These are phyloP conservation scores for Hydroisotoma schaefferi DNA, from an alignment of 2,888 invertebrate species.

Conservation along the genomic window DNA sequence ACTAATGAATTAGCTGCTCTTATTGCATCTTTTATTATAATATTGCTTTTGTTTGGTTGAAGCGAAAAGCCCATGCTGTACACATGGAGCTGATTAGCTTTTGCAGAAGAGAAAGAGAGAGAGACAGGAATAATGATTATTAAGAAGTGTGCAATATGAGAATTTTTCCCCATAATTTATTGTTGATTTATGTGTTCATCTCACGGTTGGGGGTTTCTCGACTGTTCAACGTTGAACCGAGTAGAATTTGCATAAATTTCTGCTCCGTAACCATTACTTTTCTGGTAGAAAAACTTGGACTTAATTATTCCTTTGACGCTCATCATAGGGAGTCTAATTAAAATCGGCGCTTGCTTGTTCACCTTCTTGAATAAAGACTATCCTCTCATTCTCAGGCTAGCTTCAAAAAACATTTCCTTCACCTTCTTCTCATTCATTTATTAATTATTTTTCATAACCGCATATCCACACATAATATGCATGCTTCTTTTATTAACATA, in stretches of 20 bases:
- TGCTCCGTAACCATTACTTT: conserved; percentile 48
- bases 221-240: too few species aligned
- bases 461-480: too few species aligned
- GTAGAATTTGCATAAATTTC: conserved; percentile 48
- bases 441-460: too few species aligned
- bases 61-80: too few species aligned
- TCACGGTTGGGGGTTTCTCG: conserved; percentile 45
- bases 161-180: conserved; percentile 43
- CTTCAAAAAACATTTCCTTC: conserved; percentile 7
- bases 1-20: too few species aligned
- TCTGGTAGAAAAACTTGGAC: conserved; percentile 31
- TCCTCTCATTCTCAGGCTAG: conserved; percentile 13
- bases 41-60: too few species aligned
- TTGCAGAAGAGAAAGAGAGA: too few species aligned
- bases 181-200: conserved; percentile 49
- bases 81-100: too few species aligned
- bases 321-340: conserved; percentile 48
- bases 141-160: conserved; percentile 11
- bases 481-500: too few species aligned
- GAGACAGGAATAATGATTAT: too few species aligned
- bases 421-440: conserved; percentile 9
- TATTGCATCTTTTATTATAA: too few species aligned
- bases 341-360: conserved; percentile 42
- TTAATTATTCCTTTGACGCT: conserved; percentile 48
- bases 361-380: too few species aligned